Percentiles rank a stretch among this genome's conserved stretches.
phyloP scores from a whole-genome alignment of 2,888 invertebrate species.

The Luffia ferchaultella region DNA sequence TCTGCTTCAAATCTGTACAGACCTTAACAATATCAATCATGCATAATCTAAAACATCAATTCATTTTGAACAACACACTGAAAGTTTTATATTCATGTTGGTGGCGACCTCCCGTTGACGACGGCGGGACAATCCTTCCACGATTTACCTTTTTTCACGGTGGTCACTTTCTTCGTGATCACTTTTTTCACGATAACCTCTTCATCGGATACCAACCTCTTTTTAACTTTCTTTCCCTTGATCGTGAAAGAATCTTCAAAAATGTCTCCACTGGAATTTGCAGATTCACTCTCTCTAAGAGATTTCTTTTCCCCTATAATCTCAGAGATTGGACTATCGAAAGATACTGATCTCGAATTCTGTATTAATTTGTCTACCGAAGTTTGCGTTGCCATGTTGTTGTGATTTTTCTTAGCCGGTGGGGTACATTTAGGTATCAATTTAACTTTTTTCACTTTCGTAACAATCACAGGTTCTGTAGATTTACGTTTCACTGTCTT shows the following conservation, averaged over 20 bases:
- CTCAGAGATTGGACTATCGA: slow-evolving; percentile 44
- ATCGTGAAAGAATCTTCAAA: slow-evolving; percentile 51
- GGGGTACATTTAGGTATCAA: slow-evolving; percentile 43
- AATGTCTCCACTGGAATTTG: slow-evolving; percentile 45
- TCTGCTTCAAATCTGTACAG: too few species aligned
- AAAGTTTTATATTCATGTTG: slow-evolving; percentile 18
- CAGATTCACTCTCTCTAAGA: slow-evolving; percentile 19
- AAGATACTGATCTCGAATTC: slow-evolving; percentile 40
- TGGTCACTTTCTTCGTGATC: slow-evolving; percentile 40
- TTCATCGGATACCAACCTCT: slow-evolving; percentile 36
- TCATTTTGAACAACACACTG: too few species aligned
- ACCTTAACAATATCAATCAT: too few species aligned
- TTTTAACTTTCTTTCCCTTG: slow-evolving; percentile 38
- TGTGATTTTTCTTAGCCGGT: slow-evolving; percentile 42
- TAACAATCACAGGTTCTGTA: slow-evolving; percentile 31
- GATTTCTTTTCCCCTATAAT: slow-evolving; percentile 30
- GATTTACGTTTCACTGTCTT: slow-evolving; percentile 36
- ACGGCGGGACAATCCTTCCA: slow-evolving; percentile 44
- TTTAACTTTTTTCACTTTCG: slow-evolving; percentile 39
- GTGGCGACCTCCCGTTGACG: slow-evolving; percentile 43
- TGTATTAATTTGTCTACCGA: slow-evolving; percentile 30
- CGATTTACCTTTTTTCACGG: slow-evolving; percentile 33
- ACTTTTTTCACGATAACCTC: slow-evolving; percentile 39
- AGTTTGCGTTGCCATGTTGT: slow-evolving; percentile 49
- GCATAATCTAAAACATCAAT: too few species aligned